Percentiles rank a stretch among this genome's conserved stretches.
phyloP scores from a whole-genome alignment of 1,140 invertebrate genomes.

The Formica exsecta region DNA sequence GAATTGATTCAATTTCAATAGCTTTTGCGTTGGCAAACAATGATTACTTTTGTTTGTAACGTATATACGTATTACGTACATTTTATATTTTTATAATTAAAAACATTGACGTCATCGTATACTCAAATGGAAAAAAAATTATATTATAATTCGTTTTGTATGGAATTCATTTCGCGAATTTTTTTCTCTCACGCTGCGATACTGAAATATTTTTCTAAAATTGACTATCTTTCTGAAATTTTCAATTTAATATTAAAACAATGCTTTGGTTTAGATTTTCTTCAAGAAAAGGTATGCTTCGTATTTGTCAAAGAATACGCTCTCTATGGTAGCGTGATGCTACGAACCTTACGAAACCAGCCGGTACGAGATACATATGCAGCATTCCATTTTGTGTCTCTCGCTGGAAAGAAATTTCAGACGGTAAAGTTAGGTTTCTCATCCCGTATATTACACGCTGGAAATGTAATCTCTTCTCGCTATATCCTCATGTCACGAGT shows the following conservation, averaged over 20 bases:
- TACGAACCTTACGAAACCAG: conserved; percentile 25
- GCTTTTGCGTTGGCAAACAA: not conserved
- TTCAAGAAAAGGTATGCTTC: too few species aligned
- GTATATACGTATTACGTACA: not conserved
- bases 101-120: not conserved
- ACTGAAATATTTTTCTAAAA: conserved; percentile 1
- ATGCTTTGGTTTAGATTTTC: not conserved
- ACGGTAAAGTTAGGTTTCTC: conserved; percentile 51
- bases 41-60: not conserved
- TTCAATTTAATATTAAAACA: not conserved
- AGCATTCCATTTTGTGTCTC: conserved; percentile 46
- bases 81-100: conserved; percentile 21
- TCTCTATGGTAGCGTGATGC: not conserved
- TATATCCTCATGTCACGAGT: conserved; percentile 55
- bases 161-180: conserved; percentile 24
- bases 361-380: conserved; percentile 41
- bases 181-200: not conserved
- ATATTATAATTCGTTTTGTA: not conserved
- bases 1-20: conserved; percentile 9
- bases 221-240: not conserved
- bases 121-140: conserved; percentile 16
- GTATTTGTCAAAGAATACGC: conserved; percentile 33
- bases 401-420: conserved; percentile 59
- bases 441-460: conserved; percentile 50
- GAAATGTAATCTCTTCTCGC: conserved; percentile 61